A percentile compares a stretch with the other conserved stretches of the same genome.
Conservation (phyloP, 2,113 vertebrate species). For the Urocitellus parryii region DNA sequence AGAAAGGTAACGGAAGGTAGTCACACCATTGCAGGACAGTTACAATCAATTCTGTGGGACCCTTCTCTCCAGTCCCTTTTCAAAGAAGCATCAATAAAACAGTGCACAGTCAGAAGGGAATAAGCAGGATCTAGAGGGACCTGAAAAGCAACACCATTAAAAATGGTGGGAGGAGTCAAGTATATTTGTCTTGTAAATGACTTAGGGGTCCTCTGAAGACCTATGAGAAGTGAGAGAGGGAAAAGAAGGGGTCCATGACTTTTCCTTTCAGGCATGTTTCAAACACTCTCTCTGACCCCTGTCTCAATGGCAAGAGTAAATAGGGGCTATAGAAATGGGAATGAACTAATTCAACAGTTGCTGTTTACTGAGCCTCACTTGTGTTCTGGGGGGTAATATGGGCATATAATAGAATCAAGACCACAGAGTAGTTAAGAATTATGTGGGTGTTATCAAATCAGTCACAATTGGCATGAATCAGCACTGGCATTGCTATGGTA, state of each 20-base stretch:
- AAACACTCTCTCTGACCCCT: neutral
- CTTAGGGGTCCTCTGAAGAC: neutral
- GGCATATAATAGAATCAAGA: neutral
- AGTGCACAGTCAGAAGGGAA: neutral
- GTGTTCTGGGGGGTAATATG: neutral
- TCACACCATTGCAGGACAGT: neutral
- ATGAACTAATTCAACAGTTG: neutral
- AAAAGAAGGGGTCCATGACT: neutral
- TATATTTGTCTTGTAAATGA: neutral
- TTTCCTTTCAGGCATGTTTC: neutral
- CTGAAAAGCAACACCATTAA: conserved; percentile 22
- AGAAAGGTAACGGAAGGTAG: neutral
- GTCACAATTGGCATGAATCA: neutral
- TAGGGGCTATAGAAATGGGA: neutral
- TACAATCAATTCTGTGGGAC: neutral
- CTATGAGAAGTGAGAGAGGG: neutral
- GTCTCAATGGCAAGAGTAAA: conserved; percentile 20
- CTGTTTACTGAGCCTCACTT: neutral
- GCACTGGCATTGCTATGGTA: neutral
- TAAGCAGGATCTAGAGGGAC: neutral
- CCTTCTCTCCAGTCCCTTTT: neutral
- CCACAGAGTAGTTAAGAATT: neutral
- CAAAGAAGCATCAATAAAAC: conserved; percentile 8
- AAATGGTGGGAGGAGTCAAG: neutral
- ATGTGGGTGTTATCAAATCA: neutral